Base-by-base conservation (phyloP, 2,797 vertebrate genomes). In the Tragopan temminckii region DNA sequence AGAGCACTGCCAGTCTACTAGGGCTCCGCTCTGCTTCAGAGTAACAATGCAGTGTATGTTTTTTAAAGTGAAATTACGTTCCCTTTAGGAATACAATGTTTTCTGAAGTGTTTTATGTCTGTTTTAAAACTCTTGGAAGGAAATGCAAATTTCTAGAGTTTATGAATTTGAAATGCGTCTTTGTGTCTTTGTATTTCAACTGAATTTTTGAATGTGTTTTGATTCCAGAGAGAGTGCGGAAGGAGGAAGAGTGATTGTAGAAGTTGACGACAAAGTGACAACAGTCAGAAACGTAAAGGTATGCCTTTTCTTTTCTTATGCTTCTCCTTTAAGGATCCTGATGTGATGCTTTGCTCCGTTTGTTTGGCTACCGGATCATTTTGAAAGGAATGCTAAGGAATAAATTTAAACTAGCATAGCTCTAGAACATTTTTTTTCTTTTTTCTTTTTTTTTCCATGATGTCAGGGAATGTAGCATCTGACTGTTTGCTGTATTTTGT, bases 241-340 rank as follows among this genome's bases (percentile, higher is more conserved):
- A 91, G 98, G 98, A 95, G 98, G 98, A 96, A 97, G 89, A 97
- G 96, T 99, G 62, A 98, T 99, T 20, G 98, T 99, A 68, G 98
- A 99, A 97, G 98, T 99, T 96, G 98, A 99, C 88, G 98, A 98
- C 87, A 99, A 98, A 97, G 97, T 98, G 93, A 98, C 99, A 64
- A 99, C 98, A 97, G 97, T 99, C 90, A 98, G 94, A 97, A 99
- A 99, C 95, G 94, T 98, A 87, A 99, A 99, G 99, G 99, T 99
- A 97, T 97, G 98, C 11, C 86, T 91, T 70, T 78, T 84, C 40
- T 58, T 4, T 2, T 66, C 45, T 87, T 70, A 13, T 63, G 36
- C 78, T 88, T 91, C 23, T 43, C 13, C 4, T n/a, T 2, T 64
- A 36, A 87, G 11, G 11, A 63, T 79, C 4, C 29, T 81, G 42